Conservation (phyloP, 2,888 invertebrate species). For the Loripinus fragilis region DNA sequence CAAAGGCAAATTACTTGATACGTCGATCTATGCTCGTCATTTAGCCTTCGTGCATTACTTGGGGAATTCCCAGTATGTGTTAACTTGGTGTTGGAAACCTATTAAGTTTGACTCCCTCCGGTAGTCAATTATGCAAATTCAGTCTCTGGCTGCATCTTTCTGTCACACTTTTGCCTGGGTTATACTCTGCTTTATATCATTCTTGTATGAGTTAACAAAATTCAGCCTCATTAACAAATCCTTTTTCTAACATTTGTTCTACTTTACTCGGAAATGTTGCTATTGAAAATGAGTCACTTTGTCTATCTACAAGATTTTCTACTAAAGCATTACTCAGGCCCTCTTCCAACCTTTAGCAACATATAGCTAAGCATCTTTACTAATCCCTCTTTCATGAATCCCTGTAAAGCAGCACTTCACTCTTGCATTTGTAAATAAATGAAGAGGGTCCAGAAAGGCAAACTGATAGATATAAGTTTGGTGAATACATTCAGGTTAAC, state of each 20-base stretch:
- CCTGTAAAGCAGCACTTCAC: constrained; percentile 10
- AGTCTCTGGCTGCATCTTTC: constrained; percentile 36
- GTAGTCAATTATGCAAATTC: constrained; percentile 32
- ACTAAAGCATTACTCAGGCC: constrained; percentile 22
- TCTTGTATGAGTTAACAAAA: constrained; percentile 34
- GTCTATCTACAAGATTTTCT: constrained; percentile 45
- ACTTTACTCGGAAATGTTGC: constrained; percentile 37
- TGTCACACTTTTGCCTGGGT: constrained; percentile 30
- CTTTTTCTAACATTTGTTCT: neutral
- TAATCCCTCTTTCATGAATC: constrained; percentile 3
- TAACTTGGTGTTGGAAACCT: constrained; percentile 41
- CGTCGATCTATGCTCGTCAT: constrained; percentile 45
- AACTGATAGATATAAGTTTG: neutral
- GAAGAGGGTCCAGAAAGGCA: constrained; percentile 15
- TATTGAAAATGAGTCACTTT: constrained; percentile 35
- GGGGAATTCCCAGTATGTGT: constrained; percentile 41
- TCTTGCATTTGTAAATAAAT: constrained; percentile 12
- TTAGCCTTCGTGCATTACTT: constrained; percentile 45
- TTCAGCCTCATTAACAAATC: constrained; percentile 21
- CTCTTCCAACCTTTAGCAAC: neutral
- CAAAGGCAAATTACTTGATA: constrained; percentile 39
- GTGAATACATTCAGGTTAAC: constrained; percentile 10
- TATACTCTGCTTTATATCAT: constrained; percentile 40
- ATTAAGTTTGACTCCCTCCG: constrained; percentile 34
- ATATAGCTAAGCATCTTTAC: neutral